Percentiles rank a stretch among this genome's conserved stretches.
phyloP scores from a whole-genome alignment of 2,113 vertebrate genomes.

The Ginglymostoma cirratum region DNA sequence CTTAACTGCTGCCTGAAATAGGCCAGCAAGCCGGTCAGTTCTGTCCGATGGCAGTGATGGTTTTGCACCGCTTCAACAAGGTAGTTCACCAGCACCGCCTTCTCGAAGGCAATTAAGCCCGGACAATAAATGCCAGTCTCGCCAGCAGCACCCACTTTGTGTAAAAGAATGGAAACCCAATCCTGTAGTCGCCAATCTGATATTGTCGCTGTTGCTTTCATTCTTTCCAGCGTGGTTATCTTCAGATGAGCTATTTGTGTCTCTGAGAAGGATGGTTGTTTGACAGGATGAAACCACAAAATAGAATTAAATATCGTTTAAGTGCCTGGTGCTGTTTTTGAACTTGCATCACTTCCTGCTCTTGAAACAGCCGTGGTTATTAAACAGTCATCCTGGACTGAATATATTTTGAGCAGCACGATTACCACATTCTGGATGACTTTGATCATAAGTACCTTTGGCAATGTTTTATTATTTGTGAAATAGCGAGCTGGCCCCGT shows the following conservation, averaged over 20 bases:
- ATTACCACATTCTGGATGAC: background rate
- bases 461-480: constrained; percentile 20
- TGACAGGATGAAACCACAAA: background rate
- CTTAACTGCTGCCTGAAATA: background rate
- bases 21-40: background rate
- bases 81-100: background rate
- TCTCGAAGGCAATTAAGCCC: no score
- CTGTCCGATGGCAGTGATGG: background rate
- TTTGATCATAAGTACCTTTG: constrained; percentile 29
- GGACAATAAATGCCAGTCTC: no score
- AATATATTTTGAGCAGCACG: background rate
- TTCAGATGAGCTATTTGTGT: background rate
- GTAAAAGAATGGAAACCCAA: background rate
- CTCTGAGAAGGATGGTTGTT: background rate
- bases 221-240: background rate
- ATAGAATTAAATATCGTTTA: background rate
- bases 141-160: no score
- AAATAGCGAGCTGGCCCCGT: background rate
- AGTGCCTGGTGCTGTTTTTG: background rate
- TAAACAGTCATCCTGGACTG: background rate
- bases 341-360: background rate
- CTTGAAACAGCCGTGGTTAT: background rate
- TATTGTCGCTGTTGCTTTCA: background rate
- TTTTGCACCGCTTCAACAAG: background rate
- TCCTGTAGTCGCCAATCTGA: background rate